A percentile compares a stretch with the other conserved stretches of the same genome.
phyloP scores from a whole-genome alignment of 2,113 vertebrate species.

The Festucalex cinctus region DNA sequence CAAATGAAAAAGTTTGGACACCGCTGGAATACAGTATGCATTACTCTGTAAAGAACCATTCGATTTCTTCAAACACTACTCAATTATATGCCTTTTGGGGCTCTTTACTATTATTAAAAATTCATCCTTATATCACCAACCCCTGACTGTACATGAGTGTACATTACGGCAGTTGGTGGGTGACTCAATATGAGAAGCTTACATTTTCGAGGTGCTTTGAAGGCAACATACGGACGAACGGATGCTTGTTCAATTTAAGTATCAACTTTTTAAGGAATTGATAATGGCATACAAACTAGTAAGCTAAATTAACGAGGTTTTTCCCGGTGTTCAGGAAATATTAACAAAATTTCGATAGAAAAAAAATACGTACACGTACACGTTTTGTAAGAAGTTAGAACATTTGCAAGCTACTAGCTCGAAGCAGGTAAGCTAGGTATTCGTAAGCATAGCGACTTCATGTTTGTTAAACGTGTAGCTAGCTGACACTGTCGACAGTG shows the following conservation, averaged over 20 bases:
- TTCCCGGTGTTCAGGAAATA: not conserved
- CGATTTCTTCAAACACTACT: no score
- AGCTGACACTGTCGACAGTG: not conserved
- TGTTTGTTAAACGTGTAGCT: not conserved
- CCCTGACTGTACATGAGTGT: no score
- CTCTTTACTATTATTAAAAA: no score
- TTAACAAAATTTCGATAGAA: not conserved
- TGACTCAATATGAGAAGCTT: no score
- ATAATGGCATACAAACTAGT: not conserved
- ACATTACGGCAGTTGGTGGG: no score
- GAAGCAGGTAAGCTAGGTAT: slow-evolving; percentile 1
- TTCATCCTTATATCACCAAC: no score
- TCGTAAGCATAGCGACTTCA: not conserved
- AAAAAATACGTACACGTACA: not conserved
- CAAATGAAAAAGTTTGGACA: no score
- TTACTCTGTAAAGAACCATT: no score
- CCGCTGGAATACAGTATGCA: no score
- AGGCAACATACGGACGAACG: slow-evolving; percentile 10
- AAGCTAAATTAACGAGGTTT: no score
- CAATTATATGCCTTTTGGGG: no score
- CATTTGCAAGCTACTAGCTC: not conserved
- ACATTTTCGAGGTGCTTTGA: slow-evolving; percentile 9
- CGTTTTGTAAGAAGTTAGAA: slow-evolving; percentile 6
- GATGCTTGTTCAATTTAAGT: not conserved
- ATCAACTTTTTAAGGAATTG: not conserved